Percentiles rank a stretch among this genome's conserved stretches.
Conservation (phyloP, 2,888 invertebrate species). For the Amphimallon solstitiale region DNA sequence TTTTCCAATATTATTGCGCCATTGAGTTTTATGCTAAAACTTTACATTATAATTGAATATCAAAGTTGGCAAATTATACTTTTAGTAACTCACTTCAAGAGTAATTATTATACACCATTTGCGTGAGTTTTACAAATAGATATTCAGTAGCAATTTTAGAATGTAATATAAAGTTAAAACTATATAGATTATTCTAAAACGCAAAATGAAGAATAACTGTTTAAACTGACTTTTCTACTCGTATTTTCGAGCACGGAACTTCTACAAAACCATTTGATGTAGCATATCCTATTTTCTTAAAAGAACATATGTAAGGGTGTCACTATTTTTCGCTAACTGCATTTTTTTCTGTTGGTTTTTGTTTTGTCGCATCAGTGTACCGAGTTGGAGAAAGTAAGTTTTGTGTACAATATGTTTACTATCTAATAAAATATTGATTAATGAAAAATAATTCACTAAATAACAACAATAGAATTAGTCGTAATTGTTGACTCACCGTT, state of each 20-base stretch:
- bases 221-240: background rate
- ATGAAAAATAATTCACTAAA: slow-evolving; percentile 7
- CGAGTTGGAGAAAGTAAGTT: slow-evolving; percentile 64
- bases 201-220: background rate
- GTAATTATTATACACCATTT: no score
- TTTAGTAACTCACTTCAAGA: no score
- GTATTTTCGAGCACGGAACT: slow-evolving; percentile 18
- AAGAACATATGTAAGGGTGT: slow-evolving; percentile 17
- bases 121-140: no score
- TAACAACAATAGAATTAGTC: background rate
- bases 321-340: slow-evolving; percentile 43
- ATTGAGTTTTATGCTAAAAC: no score
- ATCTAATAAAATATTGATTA: slow-evolving; percentile 34
- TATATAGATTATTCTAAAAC: no score
- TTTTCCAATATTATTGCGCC: no score
- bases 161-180: background rate
- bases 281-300: background rate
- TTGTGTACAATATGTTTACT: slow-evolving; percentile 46
- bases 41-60: no score
- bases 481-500: slow-evolving; percentile 3
- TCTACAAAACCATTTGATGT: background rate
- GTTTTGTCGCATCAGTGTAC: slow-evolving; percentile 58
- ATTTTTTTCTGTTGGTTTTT: slow-evolving; percentile 48
- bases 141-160: background rate
- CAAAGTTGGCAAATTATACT: no score